Conservation (phyloP, 2,888 invertebrate species). For the Catocala nupta region DNA sequence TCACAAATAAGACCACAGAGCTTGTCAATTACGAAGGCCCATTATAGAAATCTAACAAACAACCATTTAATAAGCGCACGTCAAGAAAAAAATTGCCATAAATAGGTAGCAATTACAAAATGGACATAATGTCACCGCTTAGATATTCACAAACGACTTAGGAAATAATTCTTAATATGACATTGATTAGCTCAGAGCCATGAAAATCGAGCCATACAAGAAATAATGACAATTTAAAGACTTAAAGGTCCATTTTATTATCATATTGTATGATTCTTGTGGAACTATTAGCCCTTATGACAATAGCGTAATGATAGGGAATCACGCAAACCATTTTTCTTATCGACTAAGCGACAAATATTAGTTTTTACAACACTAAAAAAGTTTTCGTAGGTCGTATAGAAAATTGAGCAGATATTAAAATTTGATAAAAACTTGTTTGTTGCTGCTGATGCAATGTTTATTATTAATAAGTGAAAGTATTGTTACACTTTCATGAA, state of each 20-base stretch:
- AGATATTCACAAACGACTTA: conserved; percentile 83
- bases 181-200: conserved; percentile 82
- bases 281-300: conserved; percentile 86
- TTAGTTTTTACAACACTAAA: conserved; percentile 48
- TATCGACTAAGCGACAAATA: conserved; percentile 63
- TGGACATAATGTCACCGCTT: conserved; percentile 75
- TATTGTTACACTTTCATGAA: neutral
- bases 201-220: conserved; percentile 68
- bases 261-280: conserved; percentile 86
- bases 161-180: conserved; percentile 84
- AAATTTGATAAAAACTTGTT: conserved; percentile 21
- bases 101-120: conserved; percentile 83
- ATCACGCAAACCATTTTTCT: conserved; percentile 82
- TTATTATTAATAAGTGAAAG: conserved; percentile 4
- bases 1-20: conserved; percentile 19
- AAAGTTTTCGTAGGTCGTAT: conserved; percentile 22
- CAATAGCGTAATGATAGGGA: conserved; percentile 79
- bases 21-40: conserved; percentile 31
- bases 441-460: conserved; percentile 3
- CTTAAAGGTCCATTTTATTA: conserved; percentile 86
- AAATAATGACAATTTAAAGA: conserved; percentile 87
- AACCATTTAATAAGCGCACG: conserved; percentile 53
- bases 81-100: conserved; percentile 73
- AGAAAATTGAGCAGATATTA: conserved; percentile 16
- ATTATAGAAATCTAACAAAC: conserved; percentile 50